Evolutionary conservation across 2,113 vertebrate genomes (phyloP), one percentile per base, ranked within the genome.

Genomic region (Crotalus horridus): DNA sequence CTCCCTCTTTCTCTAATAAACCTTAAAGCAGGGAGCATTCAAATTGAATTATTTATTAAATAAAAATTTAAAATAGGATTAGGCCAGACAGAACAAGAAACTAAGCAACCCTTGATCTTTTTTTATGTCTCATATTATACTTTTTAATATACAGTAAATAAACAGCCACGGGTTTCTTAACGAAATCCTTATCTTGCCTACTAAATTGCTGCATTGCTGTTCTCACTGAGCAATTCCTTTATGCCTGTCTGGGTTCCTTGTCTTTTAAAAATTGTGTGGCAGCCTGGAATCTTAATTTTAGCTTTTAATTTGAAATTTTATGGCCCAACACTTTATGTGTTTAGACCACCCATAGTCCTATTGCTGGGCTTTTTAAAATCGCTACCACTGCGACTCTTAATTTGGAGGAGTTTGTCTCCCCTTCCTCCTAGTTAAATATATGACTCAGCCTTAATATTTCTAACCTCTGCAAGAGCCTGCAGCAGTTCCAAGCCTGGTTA

Each of bases 281-380:
- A 29, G 55, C 91, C n/a, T 86, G 24, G 53, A 53, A 20, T 53
- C 56, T 85, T 11, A 64, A 74, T 12, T 7, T 92, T 59, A 51
- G 56, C 26, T 87, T 91, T 56, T 12, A 1, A 6, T 11, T 94
- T 61, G 93, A 1, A 93, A 93, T 69, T 92, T 0, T 15, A 24
- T 7, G 81, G 86, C 94, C 93, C 2, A 61, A 20, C 21, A 1
- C 46, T 96, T 92, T 89, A 39, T 21, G 86, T 2, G 24, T 29
- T 85, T 3, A 74, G 94, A 93, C 95, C 95, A 95, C 96, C 96
- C 96, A 48, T 90, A 81, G 58, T 61, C 89, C 90, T 6, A 58
- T 9, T 88, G 94, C 17, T 48, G 61, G 2, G 15, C 88, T 43
- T 24, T 92, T 88, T 74, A 39, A 81, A n/a, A 51, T 61, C 69